A percentile compares a stretch with the other conserved stretches of the same genome.
Conservation (phyloP, 2,113 vertebrate species). For the Chiloscyllium plagiosum region DNA sequence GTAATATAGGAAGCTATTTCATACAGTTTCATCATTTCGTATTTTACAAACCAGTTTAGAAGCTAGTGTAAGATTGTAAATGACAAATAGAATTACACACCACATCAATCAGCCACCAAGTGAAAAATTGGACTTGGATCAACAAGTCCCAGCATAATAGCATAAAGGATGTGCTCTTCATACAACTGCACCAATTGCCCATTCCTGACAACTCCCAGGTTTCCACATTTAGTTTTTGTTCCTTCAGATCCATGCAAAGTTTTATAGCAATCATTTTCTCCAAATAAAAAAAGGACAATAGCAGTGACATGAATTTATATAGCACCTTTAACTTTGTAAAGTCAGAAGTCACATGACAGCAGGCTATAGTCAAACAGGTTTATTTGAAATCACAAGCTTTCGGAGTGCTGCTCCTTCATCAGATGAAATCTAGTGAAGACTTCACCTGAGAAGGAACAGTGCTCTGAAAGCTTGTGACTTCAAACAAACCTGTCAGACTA, state of each 20-base stretch:
- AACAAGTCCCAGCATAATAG: neutral
- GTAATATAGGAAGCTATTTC: conserved; percentile 15
- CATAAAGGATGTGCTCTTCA: conserved; percentile 6
- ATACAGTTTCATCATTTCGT: neutral
- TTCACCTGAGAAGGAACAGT: too few relatives aligned
- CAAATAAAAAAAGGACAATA: neutral
- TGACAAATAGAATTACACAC: conserved; percentile 2
- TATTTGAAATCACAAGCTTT: too few relatives aligned
- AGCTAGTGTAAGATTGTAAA: conserved; percentile 7
- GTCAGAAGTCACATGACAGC: too few relatives aligned
- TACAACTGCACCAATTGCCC: neutral
- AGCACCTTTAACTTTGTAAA: neutral
- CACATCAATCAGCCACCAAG: conserved; percentile 10
- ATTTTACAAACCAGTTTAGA: conserved; percentile 11
- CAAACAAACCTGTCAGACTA: too few relatives aligned
- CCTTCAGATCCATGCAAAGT: neutral
- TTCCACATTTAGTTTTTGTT: neutral
- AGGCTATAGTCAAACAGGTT: too few relatives aligned
- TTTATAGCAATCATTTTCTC: neutral
- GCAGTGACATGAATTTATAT: neutral
- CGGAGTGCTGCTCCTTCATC: too few relatives aligned
- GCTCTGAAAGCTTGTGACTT: too few relatives aligned
- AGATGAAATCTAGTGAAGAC: too few relatives aligned
- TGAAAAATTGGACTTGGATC: conserved; percentile 11
- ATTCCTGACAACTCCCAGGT: neutral